Evolutionary conservation across 2,113 vertebrate species (phyloP).

Genomic region (human): DNA sequence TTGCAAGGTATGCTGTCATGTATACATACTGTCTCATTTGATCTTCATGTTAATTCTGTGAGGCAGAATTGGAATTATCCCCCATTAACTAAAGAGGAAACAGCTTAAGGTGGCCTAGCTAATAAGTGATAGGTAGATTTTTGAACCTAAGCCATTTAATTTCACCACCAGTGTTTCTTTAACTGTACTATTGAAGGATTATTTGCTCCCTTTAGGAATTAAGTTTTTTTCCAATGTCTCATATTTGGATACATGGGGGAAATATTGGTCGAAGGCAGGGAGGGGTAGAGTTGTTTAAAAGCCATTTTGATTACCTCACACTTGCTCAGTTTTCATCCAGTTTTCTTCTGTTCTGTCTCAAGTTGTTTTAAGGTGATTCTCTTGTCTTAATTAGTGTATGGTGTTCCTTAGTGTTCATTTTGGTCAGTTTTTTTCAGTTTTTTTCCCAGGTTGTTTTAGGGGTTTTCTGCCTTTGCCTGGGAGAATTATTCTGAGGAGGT

Average conservation of each 20-base stretch:
- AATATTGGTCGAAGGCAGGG: neutral
- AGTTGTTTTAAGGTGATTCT: slow-evolving; percentile 2
- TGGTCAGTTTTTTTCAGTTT: neutral
- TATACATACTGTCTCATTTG: neutral
- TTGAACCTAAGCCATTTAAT: neutral
- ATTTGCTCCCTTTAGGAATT: neutral
- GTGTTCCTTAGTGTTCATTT: neutral
- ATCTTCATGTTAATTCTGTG: neutral
- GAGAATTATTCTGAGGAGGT: neutral
- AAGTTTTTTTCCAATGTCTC: neutral
- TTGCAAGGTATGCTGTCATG: neutral
- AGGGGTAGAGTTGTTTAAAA: neutral
- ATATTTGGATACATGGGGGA: neutral
- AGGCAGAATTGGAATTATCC: neutral
- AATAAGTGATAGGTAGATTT: neutral
- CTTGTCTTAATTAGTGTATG: neutral
- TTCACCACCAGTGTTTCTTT: neutral
- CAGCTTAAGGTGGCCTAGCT: neutral
- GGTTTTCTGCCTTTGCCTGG: neutral
- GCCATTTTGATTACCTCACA: neutral
- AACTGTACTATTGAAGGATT: neutral
- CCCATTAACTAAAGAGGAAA: neutral
- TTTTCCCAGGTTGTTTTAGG: neutral
- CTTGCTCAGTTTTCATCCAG: neutral
- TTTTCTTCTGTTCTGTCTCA: neutral